These are phyloP conservation scores for Dendrolimus pini DNA, from an alignment of 2,888 invertebrate species.

Conservation along the genomic window DNA sequence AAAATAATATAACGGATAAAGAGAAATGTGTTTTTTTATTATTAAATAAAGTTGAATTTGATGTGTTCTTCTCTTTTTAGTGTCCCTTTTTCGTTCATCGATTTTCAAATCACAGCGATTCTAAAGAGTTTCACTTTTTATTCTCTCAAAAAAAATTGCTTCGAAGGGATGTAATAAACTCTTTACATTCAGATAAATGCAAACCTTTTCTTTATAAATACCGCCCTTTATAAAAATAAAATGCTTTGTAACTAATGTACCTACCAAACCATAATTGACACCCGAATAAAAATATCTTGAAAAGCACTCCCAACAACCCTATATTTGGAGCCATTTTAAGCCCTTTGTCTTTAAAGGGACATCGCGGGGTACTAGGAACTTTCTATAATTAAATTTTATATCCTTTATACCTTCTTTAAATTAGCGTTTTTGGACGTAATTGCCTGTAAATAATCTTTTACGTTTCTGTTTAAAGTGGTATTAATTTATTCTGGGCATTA, in stretches of 20 bases:
- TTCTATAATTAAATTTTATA: conserved; percentile 58
- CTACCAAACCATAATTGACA: background rate
- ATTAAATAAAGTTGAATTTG: no score
- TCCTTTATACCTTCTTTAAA: conserved; percentile 30
- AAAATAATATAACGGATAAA: no score
- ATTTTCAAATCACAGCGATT: no score
- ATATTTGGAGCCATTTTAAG: conserved; percentile 27
- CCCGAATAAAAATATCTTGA: background rate
- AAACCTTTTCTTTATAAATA: no score
- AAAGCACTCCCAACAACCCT: conserved; percentile 13
- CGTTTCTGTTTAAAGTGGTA: conserved; percentile 1
- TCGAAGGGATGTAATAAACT: no score
- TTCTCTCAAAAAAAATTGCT: no score
- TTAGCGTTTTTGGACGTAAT: conserved; percentile 15
- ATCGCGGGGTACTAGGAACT: conserved; percentile 30
- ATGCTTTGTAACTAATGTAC: background rate
- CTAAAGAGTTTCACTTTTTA: no score
- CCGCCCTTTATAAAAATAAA: no score
- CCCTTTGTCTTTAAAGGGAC: conserved; percentile 49
- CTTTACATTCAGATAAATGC: no score
- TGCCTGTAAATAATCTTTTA: conserved; percentile 6
- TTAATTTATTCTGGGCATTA: background rate
- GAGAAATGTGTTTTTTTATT: no score
- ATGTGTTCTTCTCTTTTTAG: no score
- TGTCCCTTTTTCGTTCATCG: no score